A percentile compares a stretch with the other conserved stretches of the same genome.
These are phyloP conservation scores for Hippopotamyrus pictus DNA, from an alignment of 2,797 vertebrate genomes.

Conservation along the genomic window DNA sequence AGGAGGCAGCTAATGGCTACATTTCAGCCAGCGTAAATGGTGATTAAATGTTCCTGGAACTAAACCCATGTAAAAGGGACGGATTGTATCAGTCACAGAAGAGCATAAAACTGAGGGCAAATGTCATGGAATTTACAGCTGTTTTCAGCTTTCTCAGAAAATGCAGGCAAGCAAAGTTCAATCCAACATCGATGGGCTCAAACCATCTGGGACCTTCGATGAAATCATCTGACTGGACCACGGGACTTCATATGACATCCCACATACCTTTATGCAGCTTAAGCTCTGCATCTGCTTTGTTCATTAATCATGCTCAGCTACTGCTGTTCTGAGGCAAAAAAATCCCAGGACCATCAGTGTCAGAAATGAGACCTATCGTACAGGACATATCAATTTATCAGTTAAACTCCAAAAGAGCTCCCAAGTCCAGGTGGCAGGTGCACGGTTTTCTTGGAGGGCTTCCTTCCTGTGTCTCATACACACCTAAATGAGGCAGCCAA, in stretches of 20 bases:
- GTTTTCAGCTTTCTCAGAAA: neutral
- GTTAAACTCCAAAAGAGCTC: neutral
- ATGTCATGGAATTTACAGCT: neutral
- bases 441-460: neutral
- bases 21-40: neutral
- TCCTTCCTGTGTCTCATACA: neutral
- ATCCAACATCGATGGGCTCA: neutral
- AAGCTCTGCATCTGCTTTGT: neutral
- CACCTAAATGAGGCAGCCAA: neutral
- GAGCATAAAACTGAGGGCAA: neutral
- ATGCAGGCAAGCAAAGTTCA: neutral
- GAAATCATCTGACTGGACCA: neutral
- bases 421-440: neutral
- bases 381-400: neutral
- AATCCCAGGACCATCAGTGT: neutral
- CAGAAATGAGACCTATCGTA: neutral
- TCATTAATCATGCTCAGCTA: neutral
- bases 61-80: neutral
- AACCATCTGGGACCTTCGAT: neutral
- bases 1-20: neutral
- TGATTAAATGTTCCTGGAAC: neutral
- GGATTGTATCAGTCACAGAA: neutral
- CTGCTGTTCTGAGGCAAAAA: neutral
- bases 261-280: neutral
- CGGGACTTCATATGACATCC: neutral